A percentile compares a stretch with the other conserved stretches of the same genome.
phyloP scores from a whole-genome alignment of 2,888 invertebrate genomes.

The Drosophila trichaetosa region DNA sequence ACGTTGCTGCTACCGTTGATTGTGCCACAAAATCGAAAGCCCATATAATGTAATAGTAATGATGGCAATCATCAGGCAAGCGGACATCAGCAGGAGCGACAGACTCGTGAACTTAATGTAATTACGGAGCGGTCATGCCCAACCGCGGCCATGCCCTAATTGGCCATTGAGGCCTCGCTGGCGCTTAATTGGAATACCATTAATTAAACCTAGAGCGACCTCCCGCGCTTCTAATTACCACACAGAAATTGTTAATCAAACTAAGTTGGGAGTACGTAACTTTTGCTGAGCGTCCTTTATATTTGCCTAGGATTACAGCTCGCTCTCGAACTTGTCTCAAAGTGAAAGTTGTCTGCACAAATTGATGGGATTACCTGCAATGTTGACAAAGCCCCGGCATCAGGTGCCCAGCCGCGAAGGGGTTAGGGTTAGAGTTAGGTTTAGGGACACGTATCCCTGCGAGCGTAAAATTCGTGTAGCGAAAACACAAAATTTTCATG shows the following conservation, averaged over 20 bases:
- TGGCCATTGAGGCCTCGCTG: constrained; percentile 52
- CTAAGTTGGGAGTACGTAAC: constrained; percentile 17
- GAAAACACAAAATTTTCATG: constrained; percentile 74
- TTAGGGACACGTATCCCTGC: constrained; percentile 23
- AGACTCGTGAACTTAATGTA: constrained; percentile 61
- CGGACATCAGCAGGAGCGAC: constrained; percentile 42
- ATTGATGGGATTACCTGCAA: constrained; percentile 54
- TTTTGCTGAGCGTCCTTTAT: neutral
- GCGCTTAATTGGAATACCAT: constrained; percentile 65
- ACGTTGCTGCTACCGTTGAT: constrained; percentile 49
- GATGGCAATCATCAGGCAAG: constrained; percentile 42
- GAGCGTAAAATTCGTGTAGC: constrained; percentile 73
- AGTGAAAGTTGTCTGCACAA: constrained; percentile 50
- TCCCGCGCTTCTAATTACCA: constrained; percentile 63
- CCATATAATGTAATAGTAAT: constrained; percentile 36
- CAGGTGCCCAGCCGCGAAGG: constrained; percentile 74
- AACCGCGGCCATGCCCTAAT: constrained; percentile 25
- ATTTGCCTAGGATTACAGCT: constrained; percentile 9
- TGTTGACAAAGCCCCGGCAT: constrained; percentile 23
- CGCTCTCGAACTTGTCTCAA: neutral
- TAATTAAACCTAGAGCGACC: constrained; percentile 29
- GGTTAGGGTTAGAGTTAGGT: constrained; percentile 30
- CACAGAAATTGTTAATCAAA: constrained; percentile 54
- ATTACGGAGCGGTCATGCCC: constrained; percentile 42
- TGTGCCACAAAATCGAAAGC: constrained; percentile 63